Percentiles rank a stretch among this genome's conserved stretches.
Conservation (phyloP, 2,888 invertebrate species). For the Podabrus alpinus region DNA sequence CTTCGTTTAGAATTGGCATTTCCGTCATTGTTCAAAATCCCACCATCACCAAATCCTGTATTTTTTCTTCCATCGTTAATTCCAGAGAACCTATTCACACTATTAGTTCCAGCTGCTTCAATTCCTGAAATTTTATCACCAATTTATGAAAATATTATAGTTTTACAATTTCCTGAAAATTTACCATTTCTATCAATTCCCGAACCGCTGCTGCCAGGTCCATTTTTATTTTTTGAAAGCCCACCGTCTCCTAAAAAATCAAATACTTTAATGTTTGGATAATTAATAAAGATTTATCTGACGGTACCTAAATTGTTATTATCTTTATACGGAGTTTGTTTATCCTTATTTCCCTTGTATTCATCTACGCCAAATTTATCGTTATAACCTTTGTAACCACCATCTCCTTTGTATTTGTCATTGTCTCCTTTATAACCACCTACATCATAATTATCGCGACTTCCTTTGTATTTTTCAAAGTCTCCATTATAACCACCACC, state of each 20-base stretch:
- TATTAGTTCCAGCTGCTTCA: background rate
- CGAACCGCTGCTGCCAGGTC: background rate
- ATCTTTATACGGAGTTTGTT: background rate
- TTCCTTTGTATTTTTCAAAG: background rate
- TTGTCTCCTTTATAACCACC: background rate
- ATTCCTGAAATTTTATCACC: background rate
- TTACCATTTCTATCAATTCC: background rate
- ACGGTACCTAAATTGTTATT: background rate
- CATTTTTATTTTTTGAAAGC: background rate
- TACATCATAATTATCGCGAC: background rate
- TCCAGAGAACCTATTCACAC: background rate
- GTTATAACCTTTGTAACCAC: background rate
- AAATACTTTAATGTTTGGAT: no score
- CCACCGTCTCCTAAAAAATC: background rate
- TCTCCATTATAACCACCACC: background rate
- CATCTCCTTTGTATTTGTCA: background rate
- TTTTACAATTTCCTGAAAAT: background rate
- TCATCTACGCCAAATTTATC: background rate
- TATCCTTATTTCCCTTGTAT: background rate
- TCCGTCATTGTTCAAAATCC: background rate
- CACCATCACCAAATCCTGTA: background rate
- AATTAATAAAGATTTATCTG: background rate
- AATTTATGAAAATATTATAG: background rate
- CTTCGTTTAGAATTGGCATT: background rate
- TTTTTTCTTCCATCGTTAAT: background rate